These are phyloP conservation scores for Phaonia tiefii DNA, from an alignment of 2,888 invertebrate genomes.

Conservation along the genomic window DNA sequence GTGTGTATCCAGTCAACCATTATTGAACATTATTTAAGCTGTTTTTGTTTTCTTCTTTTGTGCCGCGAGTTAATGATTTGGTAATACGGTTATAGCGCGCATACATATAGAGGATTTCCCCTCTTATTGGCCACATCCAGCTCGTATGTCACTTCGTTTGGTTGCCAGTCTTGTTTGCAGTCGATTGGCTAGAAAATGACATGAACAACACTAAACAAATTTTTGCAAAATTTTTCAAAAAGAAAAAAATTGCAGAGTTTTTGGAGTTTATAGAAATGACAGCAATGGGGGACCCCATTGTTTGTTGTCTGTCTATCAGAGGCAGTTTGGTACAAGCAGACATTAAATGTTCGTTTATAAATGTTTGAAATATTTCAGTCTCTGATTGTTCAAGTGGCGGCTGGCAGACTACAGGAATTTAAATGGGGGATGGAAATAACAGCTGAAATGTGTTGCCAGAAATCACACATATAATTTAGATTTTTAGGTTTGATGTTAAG, in stretches of 20 bases:
- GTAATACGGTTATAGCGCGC: conserved; percentile 30
- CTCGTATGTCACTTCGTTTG: conserved; percentile 47
- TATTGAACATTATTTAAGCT: background rate
- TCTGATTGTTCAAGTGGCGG: background rate
- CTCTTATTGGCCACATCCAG: conserved; percentile 23
- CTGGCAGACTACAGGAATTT: conserved; percentile 23
- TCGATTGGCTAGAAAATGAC: conserved; percentile 51
- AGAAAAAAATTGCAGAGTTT: conserved; percentile 46
- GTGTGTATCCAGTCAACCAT: background rate
- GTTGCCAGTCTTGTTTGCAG: conserved; percentile 17
- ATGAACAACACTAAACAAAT: conserved; percentile 30
- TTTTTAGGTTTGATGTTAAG: too few relatives aligned
- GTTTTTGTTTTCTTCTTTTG: background rate
- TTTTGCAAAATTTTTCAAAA: conserved; percentile 20
- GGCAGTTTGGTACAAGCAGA: background rate
- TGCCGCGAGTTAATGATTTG: conserved; percentile 49
- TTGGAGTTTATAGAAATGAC: conserved; percentile 11
- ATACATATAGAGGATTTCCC: too few relatives aligned
- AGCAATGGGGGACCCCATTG: conserved; percentile 10
- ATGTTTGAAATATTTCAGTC: conserved; percentile 48
- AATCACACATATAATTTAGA: too few relatives aligned
- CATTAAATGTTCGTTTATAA: conserved; percentile 34
- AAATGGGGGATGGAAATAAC: background rate
- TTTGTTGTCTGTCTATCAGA: conserved; percentile 26
- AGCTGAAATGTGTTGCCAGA: too few relatives aligned